Conservation (phyloP, 2,113 vertebrate species). For the Clupea harengus region DNA sequence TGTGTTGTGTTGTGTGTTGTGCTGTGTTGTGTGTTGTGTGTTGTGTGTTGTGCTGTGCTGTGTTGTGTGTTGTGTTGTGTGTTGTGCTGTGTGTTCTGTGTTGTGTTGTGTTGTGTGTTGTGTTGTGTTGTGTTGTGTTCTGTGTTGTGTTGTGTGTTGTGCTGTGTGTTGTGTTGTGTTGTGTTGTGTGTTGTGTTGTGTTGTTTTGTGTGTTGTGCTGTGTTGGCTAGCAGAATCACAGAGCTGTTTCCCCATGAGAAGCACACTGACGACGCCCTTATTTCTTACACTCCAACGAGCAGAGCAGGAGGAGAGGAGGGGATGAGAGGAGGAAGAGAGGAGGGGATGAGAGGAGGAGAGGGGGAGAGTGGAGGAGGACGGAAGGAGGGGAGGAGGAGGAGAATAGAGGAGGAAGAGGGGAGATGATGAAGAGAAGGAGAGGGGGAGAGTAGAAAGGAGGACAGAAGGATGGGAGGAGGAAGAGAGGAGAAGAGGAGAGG, state of each 20-base stretch:
- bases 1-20: neutral
- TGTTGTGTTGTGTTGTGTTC: too few species aligned
- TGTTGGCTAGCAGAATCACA: neutral
- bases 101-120: too few species aligned
- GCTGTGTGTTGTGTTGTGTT: neutral
- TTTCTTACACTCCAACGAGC: neutral
- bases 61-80: too few species aligned
- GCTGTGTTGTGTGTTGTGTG: too few species aligned
- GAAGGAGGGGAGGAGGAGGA: too few species aligned
- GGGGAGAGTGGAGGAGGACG: too few species aligned
- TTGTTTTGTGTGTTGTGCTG: neutral
- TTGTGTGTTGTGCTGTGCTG: too few species aligned
- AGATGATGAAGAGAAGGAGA: neutral
- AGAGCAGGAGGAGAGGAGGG: neutral
- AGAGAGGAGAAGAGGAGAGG: too few species aligned
- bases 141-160: too few species aligned
- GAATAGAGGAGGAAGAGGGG: too few species aligned
- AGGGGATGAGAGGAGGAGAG: neutral
- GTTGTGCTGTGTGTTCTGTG: too few species aligned
- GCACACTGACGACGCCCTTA: neutral
- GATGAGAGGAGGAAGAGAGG: neutral
- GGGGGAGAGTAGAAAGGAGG: neutral
- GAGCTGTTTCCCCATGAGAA: neutral
- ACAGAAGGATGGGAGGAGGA: too few species aligned
- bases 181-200: neutral